Percentiles rank a stretch among this genome's conserved stretches.
These are phyloP conservation scores for Osmoderma eremita DNA, from an alignment of 2,888 invertebrate species.

Conservation along the genomic window DNA sequence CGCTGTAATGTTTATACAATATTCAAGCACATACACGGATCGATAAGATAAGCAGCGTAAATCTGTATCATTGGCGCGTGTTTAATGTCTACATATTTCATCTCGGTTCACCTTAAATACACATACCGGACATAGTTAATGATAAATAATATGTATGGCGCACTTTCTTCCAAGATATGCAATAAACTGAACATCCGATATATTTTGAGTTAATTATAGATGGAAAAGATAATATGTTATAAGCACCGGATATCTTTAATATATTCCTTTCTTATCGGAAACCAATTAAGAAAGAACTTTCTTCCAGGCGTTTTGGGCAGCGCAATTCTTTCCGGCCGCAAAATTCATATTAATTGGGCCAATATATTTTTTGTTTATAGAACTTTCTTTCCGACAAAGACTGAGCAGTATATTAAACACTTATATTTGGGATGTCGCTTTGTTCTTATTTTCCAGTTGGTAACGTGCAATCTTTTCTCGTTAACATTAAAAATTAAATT, in stretches of 20 bases:
- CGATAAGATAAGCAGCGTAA: conserved; percentile 21
- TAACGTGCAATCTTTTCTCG: too few species aligned
- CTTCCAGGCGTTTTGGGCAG: conserved; percentile 1
- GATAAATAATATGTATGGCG: conserved; percentile 18
- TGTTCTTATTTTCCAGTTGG: too few species aligned
- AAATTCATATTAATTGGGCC: conserved; percentile 27
- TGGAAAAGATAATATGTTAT: conserved; percentile 18
- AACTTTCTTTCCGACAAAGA: conserved; percentile 6
- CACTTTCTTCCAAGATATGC: conserved; percentile 30
- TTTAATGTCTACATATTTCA: conserved; percentile 18
- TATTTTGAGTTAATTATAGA: conserved; percentile 25
- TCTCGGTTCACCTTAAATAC: conserved; percentile 4
- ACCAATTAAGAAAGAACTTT: conserved; percentile 37
- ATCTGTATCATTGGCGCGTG: conserved; percentile 22
- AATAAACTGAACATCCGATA: conserved; percentile 11
- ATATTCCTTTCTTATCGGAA: conserved; percentile 9
- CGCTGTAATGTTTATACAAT: too few species aligned
- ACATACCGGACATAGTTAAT: not conserved
- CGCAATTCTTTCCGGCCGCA: conserved; percentile 11
- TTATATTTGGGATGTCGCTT: not conserved
- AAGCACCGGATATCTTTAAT: conserved; percentile 3
- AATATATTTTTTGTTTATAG: conserved; percentile 30
- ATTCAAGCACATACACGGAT: not conserved
- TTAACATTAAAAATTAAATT: too few species aligned
- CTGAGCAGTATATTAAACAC: not conserved